A percentile compares a stretch with the other conserved stretches of the same genome.
phyloP scores from a whole-genome alignment of 2,888 invertebrate genomes.

The Sycophila texana region DNA sequence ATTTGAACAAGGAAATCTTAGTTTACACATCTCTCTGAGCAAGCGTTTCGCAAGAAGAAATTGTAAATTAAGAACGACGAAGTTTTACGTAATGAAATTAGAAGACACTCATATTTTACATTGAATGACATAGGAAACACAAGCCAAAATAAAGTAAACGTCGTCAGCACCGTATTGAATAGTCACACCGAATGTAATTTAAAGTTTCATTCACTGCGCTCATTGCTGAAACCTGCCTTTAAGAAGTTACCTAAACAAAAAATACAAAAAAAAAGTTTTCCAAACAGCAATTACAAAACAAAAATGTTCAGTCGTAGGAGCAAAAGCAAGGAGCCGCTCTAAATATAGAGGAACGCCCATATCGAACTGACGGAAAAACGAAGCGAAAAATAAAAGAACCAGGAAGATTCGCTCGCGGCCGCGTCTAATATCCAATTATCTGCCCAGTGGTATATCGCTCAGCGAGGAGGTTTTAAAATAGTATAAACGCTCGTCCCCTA shows the following conservation, averaged over 20 bases:
- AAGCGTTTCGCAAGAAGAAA: constrained; percentile 24
- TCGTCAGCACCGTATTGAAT: background rate
- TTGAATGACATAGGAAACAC: constrained; percentile 20
- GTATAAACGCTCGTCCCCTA: constrained; percentile 52
- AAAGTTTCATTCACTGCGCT: constrained; percentile 9
- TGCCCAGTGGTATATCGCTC: background rate
- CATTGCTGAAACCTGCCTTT: background rate
- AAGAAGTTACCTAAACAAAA: background rate
- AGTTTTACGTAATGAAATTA: constrained; percentile 34
- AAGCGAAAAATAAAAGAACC: constrained; percentile 3
- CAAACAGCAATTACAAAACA: background rate
- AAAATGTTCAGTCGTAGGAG: background rate
- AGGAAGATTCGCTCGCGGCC: background rate
- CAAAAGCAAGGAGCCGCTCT: background rate
- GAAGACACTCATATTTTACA: constrained; percentile 37
- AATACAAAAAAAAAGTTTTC: background rate
- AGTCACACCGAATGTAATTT: background rate
- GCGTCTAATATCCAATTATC: background rate
- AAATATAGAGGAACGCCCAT: background rate
- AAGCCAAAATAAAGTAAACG: constrained; percentile 42
- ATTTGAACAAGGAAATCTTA: no score
- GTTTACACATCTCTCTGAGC: background rate
- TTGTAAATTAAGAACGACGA: constrained; percentile 24
- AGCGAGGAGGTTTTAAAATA: constrained; percentile 60
- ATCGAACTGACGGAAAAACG: background rate